A percentile compares a stretch with the other conserved stretches of the same genome.
These are phyloP conservation scores for Salvelinus fontinalis DNA, from an alignment of 2,113 vertebrate genomes.

Conservation along the genomic window DNA sequence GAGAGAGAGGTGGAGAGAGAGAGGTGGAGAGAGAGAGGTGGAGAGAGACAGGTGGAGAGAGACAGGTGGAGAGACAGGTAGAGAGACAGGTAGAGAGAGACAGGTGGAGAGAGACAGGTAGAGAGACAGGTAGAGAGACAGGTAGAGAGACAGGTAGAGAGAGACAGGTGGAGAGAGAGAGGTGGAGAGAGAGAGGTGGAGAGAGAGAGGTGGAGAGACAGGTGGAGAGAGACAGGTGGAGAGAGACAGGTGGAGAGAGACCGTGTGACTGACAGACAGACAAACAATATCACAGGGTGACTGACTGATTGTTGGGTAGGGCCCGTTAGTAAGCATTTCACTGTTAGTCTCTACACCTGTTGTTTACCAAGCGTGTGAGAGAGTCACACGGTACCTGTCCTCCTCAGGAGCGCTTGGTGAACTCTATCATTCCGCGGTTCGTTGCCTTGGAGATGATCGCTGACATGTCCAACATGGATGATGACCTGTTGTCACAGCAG, in stretches of 20 bases:
- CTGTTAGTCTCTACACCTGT: background rate
- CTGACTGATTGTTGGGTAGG: background rate
- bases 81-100: too few relatives aligned
- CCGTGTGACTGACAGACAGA: too few relatives aligned
- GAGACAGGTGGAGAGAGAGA: slow-evolving; percentile 70
- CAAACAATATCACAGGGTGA: too few relatives aligned
- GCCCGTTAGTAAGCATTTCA: too few relatives aligned
- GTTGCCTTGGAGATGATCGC: slow-evolving; percentile 66
- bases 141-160: slow-evolving; percentile 84
- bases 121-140: slow-evolving; percentile 79
- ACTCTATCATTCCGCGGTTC: slow-evolving; percentile 66
- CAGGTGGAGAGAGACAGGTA: too few relatives aligned
- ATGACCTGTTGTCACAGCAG: slow-evolving; percentile 58
- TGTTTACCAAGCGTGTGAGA: background rate
- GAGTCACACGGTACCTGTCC: background rate
- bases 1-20: too few relatives aligned
- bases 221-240: too few relatives aligned
- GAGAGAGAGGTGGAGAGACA: slow-evolving; percentile 80
- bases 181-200: slow-evolving; percentile 64
- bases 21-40: too few relatives aligned
- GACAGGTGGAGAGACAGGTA: too few relatives aligned
- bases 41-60: too few relatives aligned
- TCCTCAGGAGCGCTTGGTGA: slow-evolving; percentile 63
- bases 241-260: slow-evolving; percentile 15
- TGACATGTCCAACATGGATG: slow-evolving; percentile 58